Evolutionary conservation across 2,797 vertebrate species (phyloP).

Genomic region (Nannoperca australis): DNA sequence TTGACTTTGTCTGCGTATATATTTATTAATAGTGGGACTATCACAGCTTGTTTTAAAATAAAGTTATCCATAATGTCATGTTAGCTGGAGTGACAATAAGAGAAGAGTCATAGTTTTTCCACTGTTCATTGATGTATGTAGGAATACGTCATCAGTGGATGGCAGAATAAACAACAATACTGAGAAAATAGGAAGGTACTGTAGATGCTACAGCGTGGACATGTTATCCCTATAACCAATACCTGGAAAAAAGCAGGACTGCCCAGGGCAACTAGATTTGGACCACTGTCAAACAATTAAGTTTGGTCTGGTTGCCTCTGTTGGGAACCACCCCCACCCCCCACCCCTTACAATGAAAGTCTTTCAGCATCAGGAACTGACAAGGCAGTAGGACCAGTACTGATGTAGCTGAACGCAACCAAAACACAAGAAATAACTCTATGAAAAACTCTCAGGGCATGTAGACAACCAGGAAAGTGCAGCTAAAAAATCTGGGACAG

Average conservation of each 20-base stretch:
- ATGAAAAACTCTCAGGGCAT: neutral
- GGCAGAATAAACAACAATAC: slow-evolving; percentile 6
- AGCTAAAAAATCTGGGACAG: slow-evolving; percentile 28
- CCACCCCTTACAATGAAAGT: slow-evolving; percentile 7
- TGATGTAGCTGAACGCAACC: neutral
- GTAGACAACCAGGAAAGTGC: slow-evolving; percentile 31
- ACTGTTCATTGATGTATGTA: neutral
- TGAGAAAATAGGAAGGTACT: slow-evolving; percentile 26
- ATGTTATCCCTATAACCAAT: slow-evolving; percentile 13
- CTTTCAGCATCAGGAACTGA: neutral
- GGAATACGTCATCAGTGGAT: neutral
- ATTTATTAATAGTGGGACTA: no score
- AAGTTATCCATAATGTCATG: neutral
- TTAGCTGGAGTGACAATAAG: neutral
- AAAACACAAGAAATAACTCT: slow-evolving; percentile 10
- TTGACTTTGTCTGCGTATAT: neutral
- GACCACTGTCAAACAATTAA: slow-evolving; percentile 30
- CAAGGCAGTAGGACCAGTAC: neutral
- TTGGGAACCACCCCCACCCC: slow-evolving; percentile 4
- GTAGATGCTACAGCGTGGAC: neutral
- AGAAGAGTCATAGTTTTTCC: neutral
- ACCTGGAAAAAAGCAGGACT: slow-evolving; percentile 30
- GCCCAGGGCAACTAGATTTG: slow-evolving; percentile 17
- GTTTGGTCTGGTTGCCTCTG: slow-evolving; percentile 1
- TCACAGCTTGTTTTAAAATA: neutral